Conservation (phyloP, 2,888 invertebrate genomes). For the Cosmorhoe ocellata region DNA sequence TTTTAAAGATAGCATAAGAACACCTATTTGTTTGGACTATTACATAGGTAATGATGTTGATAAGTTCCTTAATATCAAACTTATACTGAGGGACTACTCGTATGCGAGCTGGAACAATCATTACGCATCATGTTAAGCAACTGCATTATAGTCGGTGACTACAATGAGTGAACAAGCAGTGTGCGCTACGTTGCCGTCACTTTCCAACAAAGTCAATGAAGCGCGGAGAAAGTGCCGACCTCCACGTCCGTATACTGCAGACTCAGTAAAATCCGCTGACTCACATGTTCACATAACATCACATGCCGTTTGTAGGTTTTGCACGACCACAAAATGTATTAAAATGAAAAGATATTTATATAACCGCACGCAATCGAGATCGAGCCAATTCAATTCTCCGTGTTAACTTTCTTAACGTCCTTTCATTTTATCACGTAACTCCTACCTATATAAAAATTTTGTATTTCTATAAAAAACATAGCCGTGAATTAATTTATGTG, state of each 20-base stretch:
- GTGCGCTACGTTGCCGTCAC: constrained; percentile 67
- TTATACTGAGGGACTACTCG: too few relatives aligned
- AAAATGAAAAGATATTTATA: constrained; percentile 9
- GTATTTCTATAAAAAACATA: background rate
- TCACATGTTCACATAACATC: constrained; percentile 51
- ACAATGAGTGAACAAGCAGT: constrained; percentile 47
- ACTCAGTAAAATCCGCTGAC: constrained; percentile 71
- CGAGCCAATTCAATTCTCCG: constrained; percentile 1
- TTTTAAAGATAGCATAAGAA: too few relatives aligned
- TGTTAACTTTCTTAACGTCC: constrained; percentile 11
- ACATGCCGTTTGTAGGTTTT: constrained; percentile 19
- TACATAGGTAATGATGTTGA: too few relatives aligned
- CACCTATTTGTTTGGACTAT: too few relatives aligned
- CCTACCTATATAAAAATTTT: background rate
- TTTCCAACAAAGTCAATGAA: constrained; percentile 80
- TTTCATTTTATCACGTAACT: constrained; percentile 14
- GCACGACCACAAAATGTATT: constrained; percentile 12
- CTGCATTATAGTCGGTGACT: constrained; percentile 41
- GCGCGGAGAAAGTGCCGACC: constrained; percentile 79
- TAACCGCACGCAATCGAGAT: constrained; percentile 16
- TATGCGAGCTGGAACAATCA: constrained; percentile 30
- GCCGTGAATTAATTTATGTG: background rate
- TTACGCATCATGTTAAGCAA: constrained; percentile 41
- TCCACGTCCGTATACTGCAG: constrained; percentile 69
- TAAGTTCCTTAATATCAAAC: too few relatives aligned